Evolutionary conservation across 1,140 invertebrate species (phyloP), one percentile per base, ranked within the genome.

Genomic region (Zelostemma sp.): DNA sequence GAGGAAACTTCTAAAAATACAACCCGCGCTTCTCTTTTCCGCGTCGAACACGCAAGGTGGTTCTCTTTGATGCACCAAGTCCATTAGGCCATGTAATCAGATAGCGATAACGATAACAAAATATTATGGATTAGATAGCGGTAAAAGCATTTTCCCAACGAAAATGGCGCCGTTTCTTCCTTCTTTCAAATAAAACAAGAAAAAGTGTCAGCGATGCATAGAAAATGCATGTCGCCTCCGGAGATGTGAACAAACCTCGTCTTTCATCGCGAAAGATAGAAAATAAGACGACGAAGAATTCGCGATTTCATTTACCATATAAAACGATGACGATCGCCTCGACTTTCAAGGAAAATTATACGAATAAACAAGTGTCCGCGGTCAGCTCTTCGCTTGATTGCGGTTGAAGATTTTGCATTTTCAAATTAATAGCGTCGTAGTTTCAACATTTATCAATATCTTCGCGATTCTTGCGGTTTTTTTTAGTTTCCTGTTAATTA

Each of bases 1-100:
- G 53, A 28, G 60, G n/a, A 55, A 38, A 63, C 59, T 65, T 68
- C 68, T 73, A 76, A 69, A 76, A 72, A 73, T 76, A 73, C 62
- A 25, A 60, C 62, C 46, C 53, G 48, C 56, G 51, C 71, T n/a
- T n/a, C 61, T 66, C 49, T 54, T 58, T 53, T 40, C n/a, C n/a
- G 14, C n/a, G 11, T 66, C 55, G 33, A 40, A 48, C 38, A 35
- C 35, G 45, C 28, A 41, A 56, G 28, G 31, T 28, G 48, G 28
- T 56, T 56, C 56, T 28, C 8, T 55, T 55, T 55, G 48, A 59
- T 58, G 47, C 41, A 61, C 51, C 54, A 43, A 59, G 21, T 63
- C 49, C 54, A 41, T 57, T 57, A 47, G 47, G 33, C 41, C 53
- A 17, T 17, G 17, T 55, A 55, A 55, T 55, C 38, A 55, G 53